Evolutionary conservation across 2,888 invertebrate genomes (phyloP).

Genomic region (Yponomeuta plumbellus): DNA sequence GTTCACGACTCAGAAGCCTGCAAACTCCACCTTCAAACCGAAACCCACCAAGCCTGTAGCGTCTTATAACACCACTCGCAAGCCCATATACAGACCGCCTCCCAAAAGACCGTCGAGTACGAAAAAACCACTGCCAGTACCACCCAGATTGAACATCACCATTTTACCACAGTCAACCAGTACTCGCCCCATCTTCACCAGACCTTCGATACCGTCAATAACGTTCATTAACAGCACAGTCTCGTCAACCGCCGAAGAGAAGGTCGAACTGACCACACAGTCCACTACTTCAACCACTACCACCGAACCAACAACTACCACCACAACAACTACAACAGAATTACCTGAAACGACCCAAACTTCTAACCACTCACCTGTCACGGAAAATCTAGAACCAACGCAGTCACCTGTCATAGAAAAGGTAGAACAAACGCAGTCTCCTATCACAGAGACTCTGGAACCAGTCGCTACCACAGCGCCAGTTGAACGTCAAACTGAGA

Average conservation of each 20-base stretch:
- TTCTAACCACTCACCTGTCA: constrained; percentile 13
- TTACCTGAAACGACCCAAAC: not conserved
- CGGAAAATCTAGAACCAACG: constrained; percentile 4
- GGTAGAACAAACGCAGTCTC: constrained; percentile 18
- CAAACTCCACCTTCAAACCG: constrained; percentile 42
- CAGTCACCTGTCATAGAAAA: constrained; percentile 20
- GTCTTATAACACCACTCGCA: constrained; percentile 53
- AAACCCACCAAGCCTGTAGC: constrained; percentile 53
- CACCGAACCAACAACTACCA: constrained; percentile 18
- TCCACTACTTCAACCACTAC: constrained; percentile 28
- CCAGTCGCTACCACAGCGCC: constrained; percentile 19
- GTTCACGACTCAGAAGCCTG: constrained; percentile 27
- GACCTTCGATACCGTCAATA: constrained; percentile 49
- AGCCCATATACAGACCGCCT: constrained; percentile 53
- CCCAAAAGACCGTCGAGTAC: constrained; percentile 48
- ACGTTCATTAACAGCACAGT: constrained; percentile 58
- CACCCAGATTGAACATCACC: constrained; percentile 65
- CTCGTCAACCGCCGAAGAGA: constrained; percentile 32
- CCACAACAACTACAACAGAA: constrained; percentile 1
- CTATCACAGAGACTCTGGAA: constrained; percentile 24
- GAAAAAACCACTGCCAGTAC: constrained; percentile 59
- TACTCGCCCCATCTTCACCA: constrained; percentile 52
- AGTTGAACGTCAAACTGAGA: constrained; percentile 23
- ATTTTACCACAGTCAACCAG: constrained; percentile 62
- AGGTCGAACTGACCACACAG: constrained; percentile 29